Evolutionary conservation across 2,797 vertebrate genomes (phyloP).

Genomic region (Fundulus diaphanus): DNA sequence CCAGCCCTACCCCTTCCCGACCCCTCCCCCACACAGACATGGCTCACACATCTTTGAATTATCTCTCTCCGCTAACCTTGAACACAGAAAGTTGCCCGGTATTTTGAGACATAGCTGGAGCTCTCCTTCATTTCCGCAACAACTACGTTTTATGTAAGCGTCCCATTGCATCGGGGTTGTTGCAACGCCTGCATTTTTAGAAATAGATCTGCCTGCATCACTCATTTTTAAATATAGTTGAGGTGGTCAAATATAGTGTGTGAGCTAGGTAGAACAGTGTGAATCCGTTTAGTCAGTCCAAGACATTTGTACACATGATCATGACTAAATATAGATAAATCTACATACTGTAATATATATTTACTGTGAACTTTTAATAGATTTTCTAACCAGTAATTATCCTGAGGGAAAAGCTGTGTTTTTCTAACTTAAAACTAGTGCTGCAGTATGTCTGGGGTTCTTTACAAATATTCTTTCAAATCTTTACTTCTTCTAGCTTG

Average conservation of each 20-base stretch:
- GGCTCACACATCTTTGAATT: constrained; percentile 78
- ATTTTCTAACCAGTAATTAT: neutral
- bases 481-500: neutral
- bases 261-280: constrained; percentile 13
- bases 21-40: constrained; percentile 57
- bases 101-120: constrained; percentile 57
- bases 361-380: neutral
- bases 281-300: constrained; percentile 21
- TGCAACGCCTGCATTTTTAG: constrained; percentile 34
- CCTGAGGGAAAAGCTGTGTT: neutral
- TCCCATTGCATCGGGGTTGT: constrained; percentile 17
- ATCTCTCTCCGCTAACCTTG: constrained; percentile 82
- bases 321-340: neutral
- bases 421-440: neutral
- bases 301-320: constrained; percentile 4
- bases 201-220: constrained; percentile 27
- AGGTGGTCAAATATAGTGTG: constrained; percentile 25
- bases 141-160: constrained; percentile 60
- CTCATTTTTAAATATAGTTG: constrained; percentile 32
- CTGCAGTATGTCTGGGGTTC: neutral
- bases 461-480: neutral
- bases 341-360: neutral
- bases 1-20: constrained; percentile 19
- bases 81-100: constrained; percentile 62
- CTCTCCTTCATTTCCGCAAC: constrained; percentile 44